Conservation (phyloP, 2,888 invertebrate species). For the Eremobia ochroleuca region DNA sequence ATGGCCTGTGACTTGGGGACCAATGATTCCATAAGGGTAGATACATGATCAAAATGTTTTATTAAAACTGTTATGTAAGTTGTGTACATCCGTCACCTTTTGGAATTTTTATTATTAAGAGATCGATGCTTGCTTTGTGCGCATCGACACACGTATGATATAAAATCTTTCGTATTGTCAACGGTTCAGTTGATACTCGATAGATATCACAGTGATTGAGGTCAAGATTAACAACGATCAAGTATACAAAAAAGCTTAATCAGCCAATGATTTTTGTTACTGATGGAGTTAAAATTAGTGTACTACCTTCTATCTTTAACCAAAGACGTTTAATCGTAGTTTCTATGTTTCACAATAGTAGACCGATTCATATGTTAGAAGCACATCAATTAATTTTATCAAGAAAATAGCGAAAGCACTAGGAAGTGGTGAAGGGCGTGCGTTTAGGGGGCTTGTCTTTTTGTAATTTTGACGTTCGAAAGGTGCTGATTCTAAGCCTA, state of each 20-base stretch:
- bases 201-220: background rate
- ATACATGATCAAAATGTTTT: no score
- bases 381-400: background rate
- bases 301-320: background rate
- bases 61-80: no score
- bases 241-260: background rate
- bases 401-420: no score
- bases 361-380: background rate
- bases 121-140: background rate
- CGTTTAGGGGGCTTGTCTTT: no score
- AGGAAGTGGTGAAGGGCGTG: no score
- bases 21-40: no score
- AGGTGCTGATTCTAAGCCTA: no score
- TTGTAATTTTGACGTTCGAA: no score
- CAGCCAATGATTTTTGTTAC: background rate
- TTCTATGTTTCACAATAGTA: background rate
- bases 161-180: background rate
- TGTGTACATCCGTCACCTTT: background rate
- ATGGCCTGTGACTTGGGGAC: no score
- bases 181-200: background rate
- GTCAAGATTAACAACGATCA: background rate
- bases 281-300: background rate
- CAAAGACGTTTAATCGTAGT: background rate
- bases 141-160: background rate
- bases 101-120: conserved; percentile 1